These are phyloP conservation scores for Brachionus calyciflorus DNA, from an alignment of 1,140 invertebrate species.

Conservation along the genomic window DNA sequence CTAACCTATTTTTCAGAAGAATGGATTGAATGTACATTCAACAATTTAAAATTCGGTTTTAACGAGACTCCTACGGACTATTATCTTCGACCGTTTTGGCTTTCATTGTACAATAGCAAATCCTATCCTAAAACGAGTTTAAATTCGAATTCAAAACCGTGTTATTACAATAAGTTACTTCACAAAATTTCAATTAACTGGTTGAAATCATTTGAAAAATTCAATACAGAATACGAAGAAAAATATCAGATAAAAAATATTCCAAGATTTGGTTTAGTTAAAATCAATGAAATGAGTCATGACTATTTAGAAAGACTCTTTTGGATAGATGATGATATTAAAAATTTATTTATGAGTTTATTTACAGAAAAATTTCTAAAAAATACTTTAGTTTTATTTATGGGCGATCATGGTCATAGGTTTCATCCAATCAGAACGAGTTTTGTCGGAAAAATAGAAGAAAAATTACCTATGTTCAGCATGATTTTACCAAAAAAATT, in stretches of 20 bases:
- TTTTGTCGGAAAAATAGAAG: constrained; percentile 46
- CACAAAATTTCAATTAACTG: constrained; percentile 38
- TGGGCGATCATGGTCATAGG: constrained; percentile 47
- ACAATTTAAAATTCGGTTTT: constrained; percentile 51
- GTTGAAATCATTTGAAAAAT: constrained; percentile 20
- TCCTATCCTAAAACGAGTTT: constrained; percentile 24
- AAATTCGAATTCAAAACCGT: constrained; percentile 39
- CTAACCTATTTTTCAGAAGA: constrained; percentile 32
- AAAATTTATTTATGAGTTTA: constrained; percentile 33
- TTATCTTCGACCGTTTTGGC: constrained; percentile 52
- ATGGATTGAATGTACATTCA: constrained; percentile 49
- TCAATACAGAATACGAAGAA: constrained; percentile 30
- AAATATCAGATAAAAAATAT: neutral
- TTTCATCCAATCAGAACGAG: constrained; percentile 24
- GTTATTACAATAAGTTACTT: constrained; percentile 35
- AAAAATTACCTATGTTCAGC: constrained; percentile 46
- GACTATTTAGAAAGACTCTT: constrained; percentile 46
- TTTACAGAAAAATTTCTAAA: constrained; percentile 22
- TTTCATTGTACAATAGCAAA: constrained; percentile 48
- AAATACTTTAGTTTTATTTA: constrained; percentile 47
- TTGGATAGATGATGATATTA: constrained; percentile 42
- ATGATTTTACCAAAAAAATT: constrained; percentile 44
- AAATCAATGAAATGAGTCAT: constrained; percentile 47
- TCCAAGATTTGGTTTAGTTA: constrained; percentile 16
- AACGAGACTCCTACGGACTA: constrained; percentile 50